phyloP scores from a whole-genome alignment of 2,797 vertebrate species.

The Acanthis flammea region DNA sequence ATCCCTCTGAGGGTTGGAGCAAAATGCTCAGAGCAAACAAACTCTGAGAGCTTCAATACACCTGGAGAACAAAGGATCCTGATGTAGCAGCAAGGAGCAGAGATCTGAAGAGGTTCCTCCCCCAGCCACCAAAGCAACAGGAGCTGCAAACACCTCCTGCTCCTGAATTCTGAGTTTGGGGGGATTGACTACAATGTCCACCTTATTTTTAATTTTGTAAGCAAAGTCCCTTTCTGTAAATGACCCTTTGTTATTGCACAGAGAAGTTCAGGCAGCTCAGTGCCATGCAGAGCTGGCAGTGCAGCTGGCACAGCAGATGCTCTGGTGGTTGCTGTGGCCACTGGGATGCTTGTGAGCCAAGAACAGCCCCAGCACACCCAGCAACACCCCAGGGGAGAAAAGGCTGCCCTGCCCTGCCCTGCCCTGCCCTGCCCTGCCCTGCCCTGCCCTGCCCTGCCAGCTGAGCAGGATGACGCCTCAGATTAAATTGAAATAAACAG shows the following conservation, averaged over 20 bases:
- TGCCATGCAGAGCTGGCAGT: background rate
- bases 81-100: background rate
- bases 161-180: background rate
- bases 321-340: background rate
- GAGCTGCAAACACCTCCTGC: background rate
- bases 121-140: accelerated
- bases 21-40: background rate
- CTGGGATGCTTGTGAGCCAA: background rate
- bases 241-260: background rate
- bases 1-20: background rate
- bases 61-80: background rate
- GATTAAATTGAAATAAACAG: background rate
- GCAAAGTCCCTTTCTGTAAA: background rate
- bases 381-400: background rate
- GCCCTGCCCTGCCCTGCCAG: background rate
- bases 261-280: background rate
- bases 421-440: background rate
- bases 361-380: background rate
- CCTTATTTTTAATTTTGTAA: background rate
- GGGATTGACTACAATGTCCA: accelerated
- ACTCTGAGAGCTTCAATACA: background rate
- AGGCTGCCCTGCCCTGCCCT: background rate
- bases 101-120: background rate
- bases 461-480: background rate
- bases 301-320: background rate